These are phyloP conservation scores for Falco columbarius DNA, from an alignment of 2,797 vertebrate genomes.

Conservation along the genomic window DNA sequence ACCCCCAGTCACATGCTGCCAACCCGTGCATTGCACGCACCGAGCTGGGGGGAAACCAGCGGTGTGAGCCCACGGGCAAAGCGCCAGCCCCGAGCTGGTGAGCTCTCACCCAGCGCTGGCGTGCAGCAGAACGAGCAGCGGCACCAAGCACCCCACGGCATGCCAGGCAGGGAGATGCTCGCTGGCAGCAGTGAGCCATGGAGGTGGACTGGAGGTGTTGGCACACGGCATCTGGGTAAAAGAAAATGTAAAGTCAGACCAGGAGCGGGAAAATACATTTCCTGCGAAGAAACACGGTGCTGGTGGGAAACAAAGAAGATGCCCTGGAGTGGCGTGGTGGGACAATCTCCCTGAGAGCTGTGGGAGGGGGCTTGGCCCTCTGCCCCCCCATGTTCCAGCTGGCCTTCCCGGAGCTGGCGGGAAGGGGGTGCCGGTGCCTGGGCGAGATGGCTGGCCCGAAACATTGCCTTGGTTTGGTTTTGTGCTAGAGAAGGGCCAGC, in stretches of 20 bases:
- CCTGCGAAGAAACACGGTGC: background rate
- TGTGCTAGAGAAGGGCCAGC: background rate
- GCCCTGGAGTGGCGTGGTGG: background rate
- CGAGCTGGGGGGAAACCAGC: background rate
- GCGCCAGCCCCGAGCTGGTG: accelerated
- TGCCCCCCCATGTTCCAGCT: background rate
- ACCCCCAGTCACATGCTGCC: background rate
- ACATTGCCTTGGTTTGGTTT: background rate
- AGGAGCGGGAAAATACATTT: accelerated
- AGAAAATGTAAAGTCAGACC: background rate
- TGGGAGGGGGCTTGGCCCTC: background rate
- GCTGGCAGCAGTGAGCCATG: accelerated
- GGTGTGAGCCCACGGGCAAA: background rate
- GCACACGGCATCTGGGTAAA: background rate
- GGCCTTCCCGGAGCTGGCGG: background rate
- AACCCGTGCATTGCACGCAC: accelerated
- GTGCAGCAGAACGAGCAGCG: background rate
- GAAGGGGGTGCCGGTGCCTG: background rate
- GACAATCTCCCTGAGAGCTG: accelerated
- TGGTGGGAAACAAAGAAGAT: background rate
- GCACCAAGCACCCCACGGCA: accelerated
- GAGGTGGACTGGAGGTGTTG: accelerated
- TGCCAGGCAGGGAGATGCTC: background rate
- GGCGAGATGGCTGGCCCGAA: accelerated
- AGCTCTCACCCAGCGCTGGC: background rate